Percentiles rank a stretch among this genome's conserved stretches.
Evolutionary conservation across 2,888 invertebrate species (phyloP).

Genomic region (Melieria picta): DNA sequence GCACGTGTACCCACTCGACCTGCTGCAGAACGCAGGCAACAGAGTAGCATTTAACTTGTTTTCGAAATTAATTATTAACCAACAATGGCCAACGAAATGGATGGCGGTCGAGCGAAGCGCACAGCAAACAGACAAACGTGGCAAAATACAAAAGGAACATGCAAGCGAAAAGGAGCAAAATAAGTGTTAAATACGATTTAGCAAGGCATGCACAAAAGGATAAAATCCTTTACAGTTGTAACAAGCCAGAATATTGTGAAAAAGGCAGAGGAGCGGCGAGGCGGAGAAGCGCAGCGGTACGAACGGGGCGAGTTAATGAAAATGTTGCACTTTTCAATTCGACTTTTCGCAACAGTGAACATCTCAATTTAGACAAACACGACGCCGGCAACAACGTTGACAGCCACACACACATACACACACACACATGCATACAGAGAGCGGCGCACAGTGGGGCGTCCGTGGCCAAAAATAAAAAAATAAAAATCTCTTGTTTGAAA

Average conservation of each 20-base stretch:
- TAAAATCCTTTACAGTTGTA: slow-evolving; percentile 33
- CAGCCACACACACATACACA: slow-evolving; percentile 19
- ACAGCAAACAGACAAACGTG: slow-evolving; percentile 13
- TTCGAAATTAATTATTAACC: slow-evolving; percentile 45
- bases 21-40: no score
- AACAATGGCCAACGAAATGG: slow-evolving; percentile 35
- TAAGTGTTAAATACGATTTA: slow-evolving; percentile 40
- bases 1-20: no score
- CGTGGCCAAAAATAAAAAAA: no score
- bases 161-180: slow-evolving; percentile 13
- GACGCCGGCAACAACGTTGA: slow-evolving; percentile 32
- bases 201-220: slow-evolving; percentile 31
- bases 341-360: slow-evolving; percentile 43
- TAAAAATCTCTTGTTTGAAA: no score
- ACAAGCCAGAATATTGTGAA: slow-evolving; percentile 6
- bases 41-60: slow-evolving; percentile 26
- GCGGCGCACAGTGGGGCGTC: no score
- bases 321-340: slow-evolving; percentile 45
- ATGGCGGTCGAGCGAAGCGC: slow-evolving; percentile 11
- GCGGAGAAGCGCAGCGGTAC: neutral
- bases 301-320: slow-evolving; percentile 37
- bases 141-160: neutral
- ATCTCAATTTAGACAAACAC: slow-evolving; percentile 44
- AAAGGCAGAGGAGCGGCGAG: neutral
- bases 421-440: neutral